Evolutionary conservation across 1,140 invertebrate genomes (phyloP).

Genomic region (Asbolus verrucosus): DNA sequence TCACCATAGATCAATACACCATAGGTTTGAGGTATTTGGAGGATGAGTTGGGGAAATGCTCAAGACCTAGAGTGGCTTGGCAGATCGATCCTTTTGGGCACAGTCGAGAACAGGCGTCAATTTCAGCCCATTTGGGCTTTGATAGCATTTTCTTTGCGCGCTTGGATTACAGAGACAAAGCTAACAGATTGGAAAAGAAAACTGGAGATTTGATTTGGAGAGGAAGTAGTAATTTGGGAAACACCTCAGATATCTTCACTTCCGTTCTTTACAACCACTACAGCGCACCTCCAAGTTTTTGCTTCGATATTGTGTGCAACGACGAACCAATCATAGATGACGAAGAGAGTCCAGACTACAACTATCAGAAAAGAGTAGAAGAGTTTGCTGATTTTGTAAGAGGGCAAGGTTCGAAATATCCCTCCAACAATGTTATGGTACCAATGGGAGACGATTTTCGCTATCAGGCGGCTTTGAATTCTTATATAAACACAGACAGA

Average conservation of each 20-base stretch:
- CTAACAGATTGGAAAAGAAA: constrained; percentile 71
- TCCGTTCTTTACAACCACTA: constrained; percentile 70
- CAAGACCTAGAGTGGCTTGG: constrained; percentile 75
- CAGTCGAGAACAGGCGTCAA: constrained; percentile 74
- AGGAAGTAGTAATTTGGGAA: constrained; percentile 69
- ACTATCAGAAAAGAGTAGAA: constrained; percentile 68
- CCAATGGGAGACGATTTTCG: constrained; percentile 61
- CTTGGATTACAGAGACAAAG: constrained; percentile 81
- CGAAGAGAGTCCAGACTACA: constrained; percentile 65
- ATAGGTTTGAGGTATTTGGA: constrained; percentile 63
- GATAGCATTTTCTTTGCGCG: constrained; percentile 80
- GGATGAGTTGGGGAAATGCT: constrained; percentile 76
- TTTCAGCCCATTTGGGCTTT: constrained; percentile 77
- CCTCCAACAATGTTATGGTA: constrained; percentile 54
- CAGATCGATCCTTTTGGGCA: constrained; percentile 83
- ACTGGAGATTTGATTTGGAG: constrained; percentile 84
- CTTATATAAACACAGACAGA: constrained; percentile 79
- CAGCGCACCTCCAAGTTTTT: constrained; percentile 76
- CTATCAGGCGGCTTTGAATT: constrained; percentile 69
- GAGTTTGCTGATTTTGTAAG: constrained; percentile 65
- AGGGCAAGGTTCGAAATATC: constrained; percentile 48
- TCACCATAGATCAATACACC: constrained; percentile 84
- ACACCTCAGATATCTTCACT: constrained; percentile 45
- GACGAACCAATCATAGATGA: constrained; percentile 74
- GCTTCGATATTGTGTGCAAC: constrained; percentile 78